Evolutionary conservation across 2,113 vertebrate species (phyloP), one percentile per base, ranked within the genome.

Genomic region (Tachysurus vachellii): DNA sequence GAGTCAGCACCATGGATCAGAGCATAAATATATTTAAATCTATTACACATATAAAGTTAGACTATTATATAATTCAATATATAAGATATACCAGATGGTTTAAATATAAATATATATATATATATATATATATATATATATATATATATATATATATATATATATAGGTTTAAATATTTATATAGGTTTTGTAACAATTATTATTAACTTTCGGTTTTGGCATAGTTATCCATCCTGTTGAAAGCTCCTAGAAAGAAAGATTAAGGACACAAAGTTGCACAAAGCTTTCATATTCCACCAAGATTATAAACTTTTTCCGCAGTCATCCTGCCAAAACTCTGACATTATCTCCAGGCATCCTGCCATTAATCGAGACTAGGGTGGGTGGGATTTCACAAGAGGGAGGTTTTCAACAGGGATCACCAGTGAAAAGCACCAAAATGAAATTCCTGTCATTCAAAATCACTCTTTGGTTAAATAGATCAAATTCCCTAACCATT

Each of bases 251-350:
- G 36, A 79, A 31, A 54, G 66, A 71, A 56, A 84, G 66, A 84
- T 71, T 84, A 71, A 23, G 28, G 17, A 80, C 50, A 13, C 61
- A 70, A 86, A 70, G 50, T 54, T 85, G 26, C 73, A 85, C 50
- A 84, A 84, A 81, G 23, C 23, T 31, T 85, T 76, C 21, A 87
- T 61, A 82, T 82, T 87, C 79, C 76, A 62, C 64, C 68, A 68
- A 71, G 77, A 26, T 82, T 87, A 77, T 85, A 21, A 85, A 71
- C 2, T 56, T 80, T 82, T 89, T 87, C 56, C 57, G 50, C 54
- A 54, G 80, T 64, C 62, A 19, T 84, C 26, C 56, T 80, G 84
- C 82, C 82, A 82, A 64, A 64, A n/a, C 61, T 77, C 73, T 82
- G 66, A 50, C 53, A 71, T 54, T 13, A 47, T 31, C 44, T 80